Conservation (phyloP, 1,140 invertebrate species). For the Solen grandis region DNA sequence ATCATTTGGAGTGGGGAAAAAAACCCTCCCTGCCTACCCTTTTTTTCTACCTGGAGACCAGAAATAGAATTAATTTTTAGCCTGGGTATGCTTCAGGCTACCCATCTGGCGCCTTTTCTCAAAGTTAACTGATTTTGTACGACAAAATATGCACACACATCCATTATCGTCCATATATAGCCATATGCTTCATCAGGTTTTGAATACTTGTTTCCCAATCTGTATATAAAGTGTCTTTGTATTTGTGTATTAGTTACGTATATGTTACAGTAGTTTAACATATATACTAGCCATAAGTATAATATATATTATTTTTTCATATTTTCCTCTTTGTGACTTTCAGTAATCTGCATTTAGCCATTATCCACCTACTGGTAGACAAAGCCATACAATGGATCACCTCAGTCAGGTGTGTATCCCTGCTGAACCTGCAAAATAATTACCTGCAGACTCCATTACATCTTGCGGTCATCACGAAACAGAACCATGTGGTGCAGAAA, state of each 20-base stretch:
- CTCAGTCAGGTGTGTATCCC: constrained; percentile 25
- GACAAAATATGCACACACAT: no score
- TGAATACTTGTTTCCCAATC: not conserved
- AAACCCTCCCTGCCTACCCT: no score
- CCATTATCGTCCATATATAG: no score
- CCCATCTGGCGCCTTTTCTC: no score
- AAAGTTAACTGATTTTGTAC: no score
- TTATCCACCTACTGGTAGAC: constrained; percentile 59
- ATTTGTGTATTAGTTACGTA: not conserved
- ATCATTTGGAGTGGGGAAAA: no score
- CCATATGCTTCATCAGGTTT: not conserved
- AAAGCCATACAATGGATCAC: constrained; percentile 59
- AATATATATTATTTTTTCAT: not conserved
- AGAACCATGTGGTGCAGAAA: constrained; percentile 84
- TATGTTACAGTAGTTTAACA: not conserved
- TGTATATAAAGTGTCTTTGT: not conserved
- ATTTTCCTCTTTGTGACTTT: constrained; percentile 27
- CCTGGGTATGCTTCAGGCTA: no score
- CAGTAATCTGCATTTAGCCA: constrained; percentile 66
- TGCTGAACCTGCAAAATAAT: constrained; percentile 65
- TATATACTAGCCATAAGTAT: not conserved
- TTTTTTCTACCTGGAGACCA: no score
- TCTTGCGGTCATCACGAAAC: constrained; percentile 86
- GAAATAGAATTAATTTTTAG: no score
- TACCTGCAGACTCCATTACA: constrained; percentile 85